Evolutionary conservation across 1,140 invertebrate species (phyloP).

Genomic region (Idris sp.): DNA sequence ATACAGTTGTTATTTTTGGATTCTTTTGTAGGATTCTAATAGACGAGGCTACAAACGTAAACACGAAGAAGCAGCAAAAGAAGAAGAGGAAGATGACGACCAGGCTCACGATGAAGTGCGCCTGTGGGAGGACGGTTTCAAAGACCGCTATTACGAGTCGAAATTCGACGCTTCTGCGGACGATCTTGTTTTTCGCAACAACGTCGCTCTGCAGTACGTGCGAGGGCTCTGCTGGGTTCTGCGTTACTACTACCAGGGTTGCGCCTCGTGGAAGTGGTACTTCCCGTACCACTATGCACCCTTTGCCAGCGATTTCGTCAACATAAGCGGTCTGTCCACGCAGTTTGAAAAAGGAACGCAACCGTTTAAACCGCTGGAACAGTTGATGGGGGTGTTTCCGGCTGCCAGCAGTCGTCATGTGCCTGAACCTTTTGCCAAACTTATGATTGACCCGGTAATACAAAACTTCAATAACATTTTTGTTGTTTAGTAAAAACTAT

Average conservation of each 20-base stretch:
- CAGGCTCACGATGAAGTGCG: conserved; percentile 95
- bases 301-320: conserved; percentile 99
- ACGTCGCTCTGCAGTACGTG: conserved; percentile 96
- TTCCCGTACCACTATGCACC: conserved; percentile 99
- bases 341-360: conserved; percentile 92
- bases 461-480: neutral
- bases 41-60: conserved; percentile 77
- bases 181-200: conserved; percentile 91
- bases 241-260: conserved; percentile 99
- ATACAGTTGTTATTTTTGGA: conserved; percentile 1
- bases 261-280: conserved; percentile 99
- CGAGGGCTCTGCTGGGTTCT: conserved; percentile 98
- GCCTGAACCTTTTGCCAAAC: conserved; percentile 93
- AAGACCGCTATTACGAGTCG: conserved; percentile 97
- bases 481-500: too few relatives aligned
- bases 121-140: conserved; percentile 98
- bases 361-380: conserved; percentile 97
- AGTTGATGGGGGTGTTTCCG: conserved; percentile 99
- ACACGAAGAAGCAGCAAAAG: conserved; percentile 65
- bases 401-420: conserved; percentile 96
- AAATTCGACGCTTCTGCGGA: conserved; percentile 94
- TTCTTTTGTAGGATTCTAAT: conserved; percentile 50
- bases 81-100: conserved; percentile 82
- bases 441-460: conserved; percentile 94
- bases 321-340: conserved; percentile 90